phyloP scores from a whole-genome alignment of 2,888 invertebrate genomes.

The Cheilosia vulpina region DNA sequence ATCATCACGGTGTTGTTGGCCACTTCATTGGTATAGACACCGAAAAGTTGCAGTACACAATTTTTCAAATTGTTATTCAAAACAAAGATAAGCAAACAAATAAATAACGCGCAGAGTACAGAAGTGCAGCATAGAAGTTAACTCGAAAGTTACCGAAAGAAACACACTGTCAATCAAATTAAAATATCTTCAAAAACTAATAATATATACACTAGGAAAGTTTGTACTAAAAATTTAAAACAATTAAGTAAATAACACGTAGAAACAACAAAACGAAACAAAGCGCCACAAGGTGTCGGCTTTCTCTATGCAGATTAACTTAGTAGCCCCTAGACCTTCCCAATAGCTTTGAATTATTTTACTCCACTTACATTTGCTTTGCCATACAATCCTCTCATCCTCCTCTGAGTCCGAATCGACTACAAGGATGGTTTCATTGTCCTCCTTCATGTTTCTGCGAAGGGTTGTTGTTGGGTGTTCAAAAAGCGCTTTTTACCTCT shows the following conservation, averaged over 20 bases:
- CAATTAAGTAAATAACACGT: background rate
- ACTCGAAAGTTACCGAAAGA: too few relatives aligned
- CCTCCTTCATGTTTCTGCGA: slow-evolving; percentile 42
- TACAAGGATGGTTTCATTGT: slow-evolving; percentile 50
- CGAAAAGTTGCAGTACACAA: background rate
- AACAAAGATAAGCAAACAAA: slow-evolving; percentile 1
- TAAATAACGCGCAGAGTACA: background rate
- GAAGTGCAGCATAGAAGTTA: background rate
- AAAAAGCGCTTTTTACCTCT: slow-evolving; percentile 9
- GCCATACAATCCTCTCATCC: slow-evolving; percentile 49
- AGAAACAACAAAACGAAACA: background rate
- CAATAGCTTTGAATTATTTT: background rate
- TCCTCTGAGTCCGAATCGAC: slow-evolving; percentile 71
- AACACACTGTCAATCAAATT: too few relatives aligned
- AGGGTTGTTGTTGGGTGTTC: background rate
- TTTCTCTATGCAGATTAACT: slow-evolving; percentile 48
- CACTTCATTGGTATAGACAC: background rate
- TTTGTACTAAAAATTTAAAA: background rate
- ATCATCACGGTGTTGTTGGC: background rate
- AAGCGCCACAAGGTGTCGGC: background rate
- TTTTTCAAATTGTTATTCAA: background rate
- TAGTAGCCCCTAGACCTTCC: background rate
- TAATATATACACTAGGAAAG: too few relatives aligned
- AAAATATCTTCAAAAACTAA: too few relatives aligned
- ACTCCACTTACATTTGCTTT: slow-evolving; percentile 56